A percentile compares a stretch with the other conserved stretches of the same genome.
Conservation (phyloP, 2,113 vertebrate genomes). For the Cromileptes altivelis region DNA sequence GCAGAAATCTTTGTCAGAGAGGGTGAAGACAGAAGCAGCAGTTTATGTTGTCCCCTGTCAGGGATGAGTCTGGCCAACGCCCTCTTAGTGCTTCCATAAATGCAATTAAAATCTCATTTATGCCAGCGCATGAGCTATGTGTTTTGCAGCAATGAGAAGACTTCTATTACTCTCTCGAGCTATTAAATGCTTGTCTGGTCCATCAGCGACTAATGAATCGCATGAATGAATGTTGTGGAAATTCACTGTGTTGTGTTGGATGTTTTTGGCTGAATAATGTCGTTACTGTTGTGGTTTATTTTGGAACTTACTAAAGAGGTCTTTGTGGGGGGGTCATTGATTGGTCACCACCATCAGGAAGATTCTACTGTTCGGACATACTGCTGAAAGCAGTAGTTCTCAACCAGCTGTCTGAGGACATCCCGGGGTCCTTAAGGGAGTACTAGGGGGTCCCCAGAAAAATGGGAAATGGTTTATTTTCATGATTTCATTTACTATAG, state of each 20-base stretch:
- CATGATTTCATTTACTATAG: too few relatives aligned
- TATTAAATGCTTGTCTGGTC: not conserved
- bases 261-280: not conserved
- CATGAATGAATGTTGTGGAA: not conserved
- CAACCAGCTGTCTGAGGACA: too few relatives aligned
- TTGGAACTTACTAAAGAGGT: not conserved
- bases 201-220: not conserved
- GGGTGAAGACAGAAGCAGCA: not conserved
- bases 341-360: not conserved
- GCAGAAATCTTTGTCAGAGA: not conserved
- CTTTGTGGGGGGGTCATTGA: not conserved
- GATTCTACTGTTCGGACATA: not conserved
- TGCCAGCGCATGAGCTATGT: not conserved
- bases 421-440: too few relatives aligned
- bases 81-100: not conserved
- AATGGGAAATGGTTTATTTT: too few relatives aligned
- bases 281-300: not conserved
- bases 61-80: not conserved
- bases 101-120: constrained; percentile 3
- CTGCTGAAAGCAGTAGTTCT: too few relatives aligned
- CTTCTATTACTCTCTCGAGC: not conserved
- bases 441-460: too few relatives aligned
- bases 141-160: not conserved
- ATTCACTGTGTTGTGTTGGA: not conserved
- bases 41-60: not conserved